A percentile compares a stretch with the other conserved stretches of the same genome.
These are phyloP conservation scores for Apostichopus parvimensis DNA, from an alignment of 35 echinoderm and acorn worm genomes.

Conservation along the genomic window DNA sequence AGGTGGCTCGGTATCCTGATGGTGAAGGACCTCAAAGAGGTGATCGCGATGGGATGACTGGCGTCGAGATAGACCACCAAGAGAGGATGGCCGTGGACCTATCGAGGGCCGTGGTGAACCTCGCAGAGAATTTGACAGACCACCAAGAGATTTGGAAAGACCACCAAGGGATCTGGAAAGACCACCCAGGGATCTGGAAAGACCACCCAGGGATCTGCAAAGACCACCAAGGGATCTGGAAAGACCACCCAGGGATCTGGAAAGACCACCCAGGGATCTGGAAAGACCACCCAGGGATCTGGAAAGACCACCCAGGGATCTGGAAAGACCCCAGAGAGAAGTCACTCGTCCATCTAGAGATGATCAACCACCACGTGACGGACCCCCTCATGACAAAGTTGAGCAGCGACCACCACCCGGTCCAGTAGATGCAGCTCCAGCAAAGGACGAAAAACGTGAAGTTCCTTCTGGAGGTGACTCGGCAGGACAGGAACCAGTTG, in stretches of 20 bases:
- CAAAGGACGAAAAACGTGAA: neutral
- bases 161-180: conserved; percentile 6
- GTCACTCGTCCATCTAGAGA: neutral
- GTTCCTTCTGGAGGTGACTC: neutral
- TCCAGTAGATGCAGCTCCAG: neutral
- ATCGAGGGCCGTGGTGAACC: conserved; percentile 21
- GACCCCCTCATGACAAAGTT: neutral
- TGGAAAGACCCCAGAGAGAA: conserved; percentile 9
- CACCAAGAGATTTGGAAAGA: conserved; percentile 19
- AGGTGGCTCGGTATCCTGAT: conserved; percentile 14
- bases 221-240: neutral
- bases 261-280: conserved; percentile 12
- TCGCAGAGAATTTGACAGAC: neutral
- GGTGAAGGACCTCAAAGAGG: conserved; percentile 8
- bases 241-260: neutral
- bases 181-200: neutral
- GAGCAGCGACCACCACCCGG: neutral
- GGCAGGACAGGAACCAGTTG: neutral
- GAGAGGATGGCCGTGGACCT: conserved; percentile 43
- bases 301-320: neutral
- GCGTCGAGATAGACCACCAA: conserved; percentile 46
- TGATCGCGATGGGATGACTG: conserved; percentile 64
- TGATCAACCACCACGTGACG: conserved; percentile 9
- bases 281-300: conserved; percentile 47
- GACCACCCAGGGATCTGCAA: neutral